Base-by-base conservation (phyloP, 2,888 invertebrate genomes). In the Catocala fraxini region DNA sequence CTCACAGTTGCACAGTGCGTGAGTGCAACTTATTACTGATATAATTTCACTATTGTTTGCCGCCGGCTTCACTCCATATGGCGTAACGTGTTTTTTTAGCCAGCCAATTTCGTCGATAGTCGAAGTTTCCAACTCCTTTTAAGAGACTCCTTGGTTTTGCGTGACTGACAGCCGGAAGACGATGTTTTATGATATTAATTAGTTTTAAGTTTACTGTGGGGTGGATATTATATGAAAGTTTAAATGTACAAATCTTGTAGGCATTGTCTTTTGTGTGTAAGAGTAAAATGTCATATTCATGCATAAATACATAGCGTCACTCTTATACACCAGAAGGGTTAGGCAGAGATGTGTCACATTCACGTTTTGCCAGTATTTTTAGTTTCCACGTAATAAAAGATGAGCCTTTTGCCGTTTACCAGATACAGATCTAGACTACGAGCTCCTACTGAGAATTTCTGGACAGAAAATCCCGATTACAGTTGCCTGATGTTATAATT, bases 21-120 rank as follows among this genome's bases (percentile, higher is more conserved):
- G 93, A 89, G 88, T 83, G 67, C 82, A 80, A 89, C 89, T 93
- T 93, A 94, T 94, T 94, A 94, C 88, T 79, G 86, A 88, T 83
- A 90, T 94, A 94, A 94, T 94, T 93, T 83, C 88, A 87, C 93
- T 90, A 93, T 94, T 94, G 93, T 94, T 85, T 84, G 92, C 92
- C 89, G 86, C 79, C 81, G 89, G 92, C 89, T 82, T 77, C 85
- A 82, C 86, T 84, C 89, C 94, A 94, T 94, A 94, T 94, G 94
- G 93, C 88, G 93, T 93, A 93, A 92, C 93, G 91, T 92, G 89
- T 84, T 79, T 81, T 84, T 83, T 80, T 74, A 75, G 65, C 74
- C 83, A 86, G 84, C 82, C 89, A 91, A 92, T 92, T 93, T 92
- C 56, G 82, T 82, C 89, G 86, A 91, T 91, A 56, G 80, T 82